These are phyloP conservation scores for Phenganax marumi DNA, from an alignment of 92 coral and sea anemone genomes.

Conservation along the genomic window DNA sequence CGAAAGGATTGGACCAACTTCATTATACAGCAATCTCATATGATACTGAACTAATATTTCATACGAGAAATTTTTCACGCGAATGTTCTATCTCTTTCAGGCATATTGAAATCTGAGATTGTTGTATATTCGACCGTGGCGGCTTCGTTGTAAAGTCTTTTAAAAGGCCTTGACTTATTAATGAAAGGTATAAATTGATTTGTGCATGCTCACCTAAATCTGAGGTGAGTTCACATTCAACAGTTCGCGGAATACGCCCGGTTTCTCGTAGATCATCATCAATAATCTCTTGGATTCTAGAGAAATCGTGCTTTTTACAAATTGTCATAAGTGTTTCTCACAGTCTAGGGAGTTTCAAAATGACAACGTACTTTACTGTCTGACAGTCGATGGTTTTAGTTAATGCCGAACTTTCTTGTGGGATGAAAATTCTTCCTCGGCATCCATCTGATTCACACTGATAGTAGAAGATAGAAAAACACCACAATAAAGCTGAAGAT, in stretches of 20 bases:
- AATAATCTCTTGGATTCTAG: constrained; percentile 93
- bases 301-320: not conserved
- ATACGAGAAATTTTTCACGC: too few species aligned
- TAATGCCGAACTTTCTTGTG: constrained; percentile 84
- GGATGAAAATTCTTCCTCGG: constrained; percentile 75
- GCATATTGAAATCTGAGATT: too few species aligned
- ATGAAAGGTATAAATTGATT: too few species aligned
- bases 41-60: too few species aligned
- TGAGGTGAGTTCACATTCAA: constrained; percentile 93
- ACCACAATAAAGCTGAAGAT: not conserved
- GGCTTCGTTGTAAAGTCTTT: too few species aligned
- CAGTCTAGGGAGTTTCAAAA: not conserved
- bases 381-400: constrained; percentile 97
- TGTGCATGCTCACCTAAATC: constrained; percentile 67
- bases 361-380: constrained; percentile 68
- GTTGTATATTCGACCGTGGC: too few species aligned
- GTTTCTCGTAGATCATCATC: constrained; percentile 90
- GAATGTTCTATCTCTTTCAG: too few species aligned
- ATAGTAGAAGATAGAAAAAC: not conserved
- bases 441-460: constrained; percentile 83
- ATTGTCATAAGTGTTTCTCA: not conserved
- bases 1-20: too few species aligned
- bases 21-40: too few species aligned
- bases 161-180: too few species aligned
- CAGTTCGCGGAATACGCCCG: constrained; percentile 93